Base-by-base conservation (phyloP, 2,888 invertebrate genomes). In the Tetramorium bicarinatum region DNA sequence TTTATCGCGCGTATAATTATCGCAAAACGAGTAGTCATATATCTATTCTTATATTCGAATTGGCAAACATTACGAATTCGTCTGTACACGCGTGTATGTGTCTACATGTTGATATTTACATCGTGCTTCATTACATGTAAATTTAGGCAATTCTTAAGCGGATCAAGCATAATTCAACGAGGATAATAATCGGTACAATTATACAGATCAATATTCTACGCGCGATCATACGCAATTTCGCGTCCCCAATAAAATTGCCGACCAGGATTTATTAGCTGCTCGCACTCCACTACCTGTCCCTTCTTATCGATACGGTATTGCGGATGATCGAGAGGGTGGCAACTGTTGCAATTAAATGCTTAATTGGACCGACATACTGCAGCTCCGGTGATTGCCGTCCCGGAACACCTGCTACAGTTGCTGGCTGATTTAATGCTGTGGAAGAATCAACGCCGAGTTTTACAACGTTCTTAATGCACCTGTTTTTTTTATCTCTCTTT, bases 341-440 rank as follows among this genome's bases (percentile, higher is more conserved):
- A 87, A 82, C 62, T 74, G 82, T 56, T 84, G 87, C 72, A 87
- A 90, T 89, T 88, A 88, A 87, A 88, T 71, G 85, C 84, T 90
- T 89, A 89, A 89, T 89, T 87, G 90, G 82, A 77, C 71, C 85
- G 82, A 82, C 84, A 69, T 83, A 69, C 71, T 64, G 83, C 54
- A 52, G 71, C 80, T 56, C 38, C 47, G 56, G 59, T 74, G 82
- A 89, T 88, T 81, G 84, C 83, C 69, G 76, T 83, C 54, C 64
- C 82, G 77, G 85, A 82, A 88, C 89, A 89, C 90, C 89, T 89
- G 90, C 86, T 64, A 82, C 52, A 62, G 38, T 81, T 62, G 81
- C 62, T 47, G 74, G 62, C 81, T 76, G 62, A 81, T 81, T 80
- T 80, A 80, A 72, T 80, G 47, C 72, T 38, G 18, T 49, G 47